Evolutionary conservation across 2,888 invertebrate species (phyloP).

Genomic region (Trimorus sp.): DNA sequence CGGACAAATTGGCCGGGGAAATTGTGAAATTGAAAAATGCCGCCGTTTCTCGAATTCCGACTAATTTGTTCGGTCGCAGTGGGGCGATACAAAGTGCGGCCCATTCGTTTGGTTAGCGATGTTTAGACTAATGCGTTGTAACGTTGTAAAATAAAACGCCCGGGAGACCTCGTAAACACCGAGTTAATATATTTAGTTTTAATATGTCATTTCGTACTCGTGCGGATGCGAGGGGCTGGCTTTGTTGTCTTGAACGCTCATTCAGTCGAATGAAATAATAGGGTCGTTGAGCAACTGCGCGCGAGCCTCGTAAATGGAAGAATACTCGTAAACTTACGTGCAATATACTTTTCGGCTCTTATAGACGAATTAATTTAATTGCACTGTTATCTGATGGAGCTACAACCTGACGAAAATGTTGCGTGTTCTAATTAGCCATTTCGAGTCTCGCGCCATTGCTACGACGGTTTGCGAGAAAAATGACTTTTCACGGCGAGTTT

Average conservation of each 20-base stretch:
- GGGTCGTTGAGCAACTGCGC: conserved; percentile 49
- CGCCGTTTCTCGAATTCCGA: conserved; percentile 34
- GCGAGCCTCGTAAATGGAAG: conserved; percentile 49
- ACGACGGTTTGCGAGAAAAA: too few relatives aligned
- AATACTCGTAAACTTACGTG: conserved; percentile 47
- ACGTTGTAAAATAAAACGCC: conserved; percentile 37
- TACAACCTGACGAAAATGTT: neutral
- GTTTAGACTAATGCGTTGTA: conserved; percentile 11
- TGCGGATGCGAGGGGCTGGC: conserved; percentile 23
- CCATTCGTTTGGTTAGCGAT: conserved; percentile 29
- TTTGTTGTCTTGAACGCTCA: conserved; percentile 54
- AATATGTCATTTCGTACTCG: conserved; percentile 47
- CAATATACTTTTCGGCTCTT: conserved; percentile 47
- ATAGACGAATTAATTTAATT: conserved; percentile 44
- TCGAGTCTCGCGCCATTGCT: too few relatives aligned
- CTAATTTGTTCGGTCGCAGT: conserved; percentile 33
- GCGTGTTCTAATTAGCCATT: neutral
- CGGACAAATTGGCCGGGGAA: conserved; percentile 18
- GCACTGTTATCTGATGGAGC: conserved; percentile 7
- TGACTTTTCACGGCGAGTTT: too few relatives aligned
- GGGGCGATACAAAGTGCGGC: conserved; percentile 41
- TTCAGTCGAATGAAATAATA: conserved; percentile 51
- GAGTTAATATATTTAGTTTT: conserved; percentile 50
- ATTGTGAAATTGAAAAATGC: conserved; percentile 40
- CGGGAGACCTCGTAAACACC: conserved; percentile 14